Base-by-base conservation (phyloP, 2,113 vertebrate genomes). In the Mugil cephalus region DNA sequence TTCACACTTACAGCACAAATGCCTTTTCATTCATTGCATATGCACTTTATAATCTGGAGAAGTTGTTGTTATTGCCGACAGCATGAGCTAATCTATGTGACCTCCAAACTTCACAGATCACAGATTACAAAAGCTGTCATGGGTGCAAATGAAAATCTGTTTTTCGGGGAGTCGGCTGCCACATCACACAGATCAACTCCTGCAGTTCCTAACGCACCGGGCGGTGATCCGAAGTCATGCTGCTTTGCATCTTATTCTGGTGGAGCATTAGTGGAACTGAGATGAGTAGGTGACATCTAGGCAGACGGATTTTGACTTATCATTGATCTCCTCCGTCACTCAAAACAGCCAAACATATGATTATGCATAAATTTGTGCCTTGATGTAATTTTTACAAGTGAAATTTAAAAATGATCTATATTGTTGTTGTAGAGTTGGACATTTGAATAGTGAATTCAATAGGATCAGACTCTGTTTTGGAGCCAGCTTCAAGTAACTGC, bases 171-270 rank as follows among this genome's bases (percentile, higher is more conserved):
- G 64, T 72, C 38, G 42, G 18, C 11, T 40, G 59, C 72, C 72
- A 76, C 76, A 76, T 86, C 61, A 51, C 50, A 21, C 18, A 63
- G 80, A 50, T 80, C 83, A 86, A 63, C 59, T 55, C 13, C 15
- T 14, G 43, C 36, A 7, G 30, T 62, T 56, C 12, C 43, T 50
- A 58, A 42, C 30, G 59, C 73, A 11, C 17, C 10, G 18, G 64
- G 43, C 10, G 5, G 9, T 8, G 18, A 19, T 38, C 5, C 3
- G 24, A 45, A 15, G 30, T 63, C 69, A 74, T 38, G 60, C 54
- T 1, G 54, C 17, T 47, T 40, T 0, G 45, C 3, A 19, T 45
- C 24, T 85, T 40, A 64, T 60, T n/a, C 40, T 24, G 35, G 24
- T 30, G 24, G 24, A 30, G 24, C 24, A 5, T 30, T 30, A 30